Evolutionary conservation across 1,140 invertebrate genomes (phyloP), one percentile per base, ranked within the genome.

Genomic region (Heliconius nattereri): DNA sequence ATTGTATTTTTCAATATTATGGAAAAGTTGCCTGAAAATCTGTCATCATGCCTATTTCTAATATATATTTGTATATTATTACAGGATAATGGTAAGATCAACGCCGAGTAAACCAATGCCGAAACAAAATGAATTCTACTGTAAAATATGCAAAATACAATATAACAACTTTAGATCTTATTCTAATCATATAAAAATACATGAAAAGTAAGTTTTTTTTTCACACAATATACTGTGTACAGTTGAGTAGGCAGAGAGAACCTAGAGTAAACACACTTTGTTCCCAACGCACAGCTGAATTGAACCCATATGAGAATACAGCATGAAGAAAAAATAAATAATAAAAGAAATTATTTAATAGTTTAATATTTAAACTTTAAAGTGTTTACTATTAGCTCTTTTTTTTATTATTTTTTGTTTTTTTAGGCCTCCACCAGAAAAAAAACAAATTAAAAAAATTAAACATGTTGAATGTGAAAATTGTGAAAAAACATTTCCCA

Each of bases 401-500:
- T 13, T 60, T 57, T 11, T 60, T 23, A 23, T 60, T 57, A 57
- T 11, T 23, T 60, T 9, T 54, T 54, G 20, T 54, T 20, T 54
- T 54, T 54, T 54, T 20, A 60, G 54, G n/a, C 54, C 54, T 52
- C 19, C 54, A 60, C 19, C 54, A 60, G 54, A 60, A 23, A n/a
- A 23, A 23, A 60, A 60, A 60, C n/a, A 7, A 3, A 23, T 23
- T 9, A 60, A 23, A 60, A 60, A 60, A 60, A 60, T 19, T 29
- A 76, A 60, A 35, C 7, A 89, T 52, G 77, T 86, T 19, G 78
- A 82, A 52, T 92, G 91, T 75, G 73, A 78, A 5, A 73, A 57
- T 9, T 91, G 91, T 80, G 83, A 84, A 81, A 76, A 75, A 9
- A n/a, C 71, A 20, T 91, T 87, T 81, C 82, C 84, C 32, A 89